A percentile compares a stretch with the other conserved stretches of the same genome.
Conservation (phyloP, 2,797 vertebrate species). For the Varecia variegata region DNA sequence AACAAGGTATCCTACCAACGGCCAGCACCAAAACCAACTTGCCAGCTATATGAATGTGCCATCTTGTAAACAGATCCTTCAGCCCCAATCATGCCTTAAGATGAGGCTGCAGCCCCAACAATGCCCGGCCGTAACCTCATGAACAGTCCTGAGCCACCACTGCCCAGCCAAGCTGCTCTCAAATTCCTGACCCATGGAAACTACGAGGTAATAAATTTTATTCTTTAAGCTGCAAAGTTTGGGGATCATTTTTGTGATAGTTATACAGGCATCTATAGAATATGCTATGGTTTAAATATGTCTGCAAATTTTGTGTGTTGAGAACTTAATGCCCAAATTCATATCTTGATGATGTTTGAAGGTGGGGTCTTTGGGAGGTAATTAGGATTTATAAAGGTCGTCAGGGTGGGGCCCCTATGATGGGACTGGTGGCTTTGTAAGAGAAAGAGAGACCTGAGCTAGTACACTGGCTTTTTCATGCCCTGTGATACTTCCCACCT, state of each 20-base stretch:
- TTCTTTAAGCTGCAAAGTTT: neutral
- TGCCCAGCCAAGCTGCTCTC: neutral
- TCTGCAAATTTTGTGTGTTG: neutral
- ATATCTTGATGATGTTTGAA: neutral
- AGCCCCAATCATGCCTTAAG: neutral
- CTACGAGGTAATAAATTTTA: neutral
- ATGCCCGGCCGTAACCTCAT: rapidly evolving
- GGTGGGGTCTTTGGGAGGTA: neutral
- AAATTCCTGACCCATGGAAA: neutral
- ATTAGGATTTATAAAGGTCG: neutral
- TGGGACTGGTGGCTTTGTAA: neutral
- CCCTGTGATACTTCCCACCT: neutral
- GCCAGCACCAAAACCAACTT: neutral
- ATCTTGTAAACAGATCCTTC: neutral
- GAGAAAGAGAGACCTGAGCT: neutral
- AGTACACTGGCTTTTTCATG: neutral
- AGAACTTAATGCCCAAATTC: neutral
- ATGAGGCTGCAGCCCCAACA: neutral
- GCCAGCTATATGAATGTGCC: rapidly evolving
- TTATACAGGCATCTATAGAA: neutral
- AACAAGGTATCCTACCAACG: rapidly evolving
- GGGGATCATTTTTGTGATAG: neutral
- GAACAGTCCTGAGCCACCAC: neutral
- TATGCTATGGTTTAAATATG: neutral
- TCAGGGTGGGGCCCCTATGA: neutral